Evolutionary conservation across 92 coral and sea anemone genomes (phyloP).

Genomic region (Palythoa grandiflora): DNA sequence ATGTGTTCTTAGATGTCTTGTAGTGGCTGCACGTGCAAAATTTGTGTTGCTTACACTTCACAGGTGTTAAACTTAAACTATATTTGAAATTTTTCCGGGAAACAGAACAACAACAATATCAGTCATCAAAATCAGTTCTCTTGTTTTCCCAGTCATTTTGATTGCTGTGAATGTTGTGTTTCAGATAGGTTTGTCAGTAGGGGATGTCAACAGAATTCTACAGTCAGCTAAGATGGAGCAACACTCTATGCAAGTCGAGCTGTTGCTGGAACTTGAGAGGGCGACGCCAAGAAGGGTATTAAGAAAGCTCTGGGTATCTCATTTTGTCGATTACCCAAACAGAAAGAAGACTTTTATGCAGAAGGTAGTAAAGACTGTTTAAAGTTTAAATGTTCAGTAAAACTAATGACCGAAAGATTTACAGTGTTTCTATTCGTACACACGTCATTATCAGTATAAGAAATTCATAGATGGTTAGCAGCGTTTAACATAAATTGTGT

Average conservation of each 20-base stretch:
- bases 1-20: too few relatives aligned
- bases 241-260: constrained; percentile 92
- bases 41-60: too few relatives aligned
- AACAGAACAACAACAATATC: too few relatives aligned
- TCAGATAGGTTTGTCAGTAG: constrained; percentile 90
- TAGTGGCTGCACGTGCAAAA: too few relatives aligned
- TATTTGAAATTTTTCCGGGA: too few relatives aligned
- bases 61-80: too few relatives aligned
- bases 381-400: background rate
- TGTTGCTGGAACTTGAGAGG: constrained; percentile 84
- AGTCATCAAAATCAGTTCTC: too few relatives aligned
- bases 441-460: too few relatives aligned
- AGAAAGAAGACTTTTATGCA: constrained; percentile 84
- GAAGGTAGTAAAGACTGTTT: constrained; percentile 51
- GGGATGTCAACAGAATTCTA: constrained; percentile 89
- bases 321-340: constrained; percentile 86
- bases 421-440: too few relatives aligned
- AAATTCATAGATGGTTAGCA: too few relatives aligned
- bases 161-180: background rate
- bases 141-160: background rate
- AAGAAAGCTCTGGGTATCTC: constrained; percentile 82
- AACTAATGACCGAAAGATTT: too few relatives aligned
- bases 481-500: too few relatives aligned
- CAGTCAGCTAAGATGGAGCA: constrained; percentile 95
- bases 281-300: constrained; percentile 86